Evolutionary conservation across 2,113 vertebrate species (phyloP).

Genomic region (Erythrolamprus reginae): DNA sequence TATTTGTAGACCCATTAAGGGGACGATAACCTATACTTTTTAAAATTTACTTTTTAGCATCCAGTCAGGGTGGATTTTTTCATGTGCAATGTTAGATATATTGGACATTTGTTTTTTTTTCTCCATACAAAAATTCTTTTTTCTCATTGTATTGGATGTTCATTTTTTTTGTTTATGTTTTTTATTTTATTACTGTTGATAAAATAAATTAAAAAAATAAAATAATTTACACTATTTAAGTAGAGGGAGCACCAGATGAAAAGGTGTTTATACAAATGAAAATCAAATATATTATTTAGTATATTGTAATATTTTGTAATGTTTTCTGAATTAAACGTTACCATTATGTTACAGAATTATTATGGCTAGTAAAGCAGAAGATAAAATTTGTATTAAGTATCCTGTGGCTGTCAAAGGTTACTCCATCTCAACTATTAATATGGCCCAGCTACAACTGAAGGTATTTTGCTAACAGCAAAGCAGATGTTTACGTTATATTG

Average conservation of each 20-base stretch:
- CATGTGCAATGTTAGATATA: background rate
- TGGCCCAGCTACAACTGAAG: background rate
- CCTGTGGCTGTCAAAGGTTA: background rate
- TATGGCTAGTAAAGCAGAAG: background rate
- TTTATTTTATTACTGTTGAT: background rate
- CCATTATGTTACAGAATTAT: background rate
- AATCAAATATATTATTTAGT: background rate
- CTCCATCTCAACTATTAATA: background rate
- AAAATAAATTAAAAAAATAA: background rate
- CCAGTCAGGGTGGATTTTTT: background rate
- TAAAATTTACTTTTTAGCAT: background rate
- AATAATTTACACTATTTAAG: background rate
- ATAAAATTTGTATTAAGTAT: background rate
- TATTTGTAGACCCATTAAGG: background rate
- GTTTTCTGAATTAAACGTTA: background rate
- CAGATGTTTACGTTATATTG: background rate
- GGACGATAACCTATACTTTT: background rate
- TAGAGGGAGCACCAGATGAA: background rate
- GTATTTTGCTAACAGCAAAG: background rate
- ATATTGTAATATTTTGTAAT: background rate
- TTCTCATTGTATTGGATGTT: background rate
- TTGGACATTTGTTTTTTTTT: background rate
- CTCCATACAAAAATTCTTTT: background rate
- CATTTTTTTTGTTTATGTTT: background rate
- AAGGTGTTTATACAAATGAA: background rate